Evolutionary conservation across 2,888 invertebrate genomes (phyloP), one percentile per base, ranked within the genome.

Genomic region (Argyresthia goedartella): DNA sequence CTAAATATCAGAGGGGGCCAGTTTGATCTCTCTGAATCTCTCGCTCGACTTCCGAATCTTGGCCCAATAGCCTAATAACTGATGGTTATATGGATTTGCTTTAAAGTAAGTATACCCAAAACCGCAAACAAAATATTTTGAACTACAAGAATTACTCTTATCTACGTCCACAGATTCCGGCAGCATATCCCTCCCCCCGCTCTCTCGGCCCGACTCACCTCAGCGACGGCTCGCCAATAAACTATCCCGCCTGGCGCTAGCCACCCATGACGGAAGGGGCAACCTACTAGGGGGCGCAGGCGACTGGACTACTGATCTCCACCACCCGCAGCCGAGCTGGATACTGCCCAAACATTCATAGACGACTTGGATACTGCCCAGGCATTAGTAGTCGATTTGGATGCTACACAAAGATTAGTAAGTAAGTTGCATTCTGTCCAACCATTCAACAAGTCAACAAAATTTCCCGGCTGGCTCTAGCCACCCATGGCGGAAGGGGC

Each of bases 231-330:
- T 96, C 1, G 93, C 94, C 60, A 96, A 95, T 80, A 96, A 96
- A 77, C 85, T 96, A 56, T 93, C 94, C 56, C 91, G 94, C 61
- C 88, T 96, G 45, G 95, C 95, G 39, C 87, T 96, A 54, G 95
- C 96, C 43, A 96, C 96, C 1, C 96, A 96, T 73, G 96, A 96
- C 67, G 96, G 96, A 51, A 91, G 95, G 67, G 96, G 95, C 46
- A 92, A 92, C 65, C 92, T 95, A 66, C 92, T 96, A 56, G 95
- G 95, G 39, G 95, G 95, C 67, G 95, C 94, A 82, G 95, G 96
- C 41, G 95, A 95, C 59, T 87, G 87, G 87, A 75, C 68, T 64
- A 71, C 72, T 0, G 74, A 75, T 46, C 60, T 76, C 1, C 68
- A 69, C 51, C 76, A 75, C 36, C 73, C 77, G 0, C 72, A 74